These are phyloP conservation scores for Bubalus kerabau DNA, from an alignment of 2,113 vertebrate species.

Conservation along the genomic window DNA sequence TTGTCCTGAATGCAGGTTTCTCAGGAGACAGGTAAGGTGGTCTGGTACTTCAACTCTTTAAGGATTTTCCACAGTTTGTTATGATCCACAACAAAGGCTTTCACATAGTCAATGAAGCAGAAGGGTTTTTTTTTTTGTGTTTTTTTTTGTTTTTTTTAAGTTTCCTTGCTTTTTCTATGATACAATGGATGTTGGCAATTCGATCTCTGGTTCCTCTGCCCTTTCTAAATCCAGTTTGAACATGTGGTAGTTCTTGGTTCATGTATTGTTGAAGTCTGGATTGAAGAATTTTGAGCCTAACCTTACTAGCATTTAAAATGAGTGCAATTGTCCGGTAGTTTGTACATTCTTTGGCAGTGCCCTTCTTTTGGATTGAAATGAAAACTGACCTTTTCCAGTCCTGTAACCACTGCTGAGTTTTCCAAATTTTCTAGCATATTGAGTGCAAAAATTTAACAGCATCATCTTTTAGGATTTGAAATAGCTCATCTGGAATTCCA, in stretches of 20 bases:
- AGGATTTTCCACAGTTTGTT: background rate
- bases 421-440: background rate
- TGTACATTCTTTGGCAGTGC: background rate
- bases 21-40: background rate
- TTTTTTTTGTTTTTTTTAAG: background rate
- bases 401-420: background rate
- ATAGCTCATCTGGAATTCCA: background rate
- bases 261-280: background rate
- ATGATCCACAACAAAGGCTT: background rate
- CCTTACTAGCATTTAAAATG: background rate
- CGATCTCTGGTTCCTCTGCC: background rate
- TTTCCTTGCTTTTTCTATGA: background rate
- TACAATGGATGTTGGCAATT: background rate
- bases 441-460: background rate
- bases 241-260: background rate
- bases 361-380: background rate
- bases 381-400: background rate
- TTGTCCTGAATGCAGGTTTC: background rate
- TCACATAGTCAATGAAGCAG: background rate
- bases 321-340: accelerated
- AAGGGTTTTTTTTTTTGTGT: background rate
- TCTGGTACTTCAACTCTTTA: background rate
- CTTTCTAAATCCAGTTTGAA: background rate
- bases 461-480: background rate
- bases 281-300: background rate